phyloP scores from a whole-genome alignment of 2,113 vertebrate genomes.

The Grantiella picta region DNA sequence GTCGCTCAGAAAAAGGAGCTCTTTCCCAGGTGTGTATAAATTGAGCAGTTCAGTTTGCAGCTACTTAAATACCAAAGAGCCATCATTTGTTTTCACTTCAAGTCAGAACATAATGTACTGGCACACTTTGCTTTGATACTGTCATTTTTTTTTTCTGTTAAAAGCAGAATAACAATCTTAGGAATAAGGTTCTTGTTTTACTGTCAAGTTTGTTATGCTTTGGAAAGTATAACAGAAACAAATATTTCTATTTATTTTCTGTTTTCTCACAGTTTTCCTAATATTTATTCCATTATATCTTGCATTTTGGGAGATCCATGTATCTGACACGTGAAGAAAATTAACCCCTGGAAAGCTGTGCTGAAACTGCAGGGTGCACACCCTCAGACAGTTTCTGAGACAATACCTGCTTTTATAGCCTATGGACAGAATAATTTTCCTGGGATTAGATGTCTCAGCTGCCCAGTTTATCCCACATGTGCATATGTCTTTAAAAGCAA shows the following conservation, averaged over 20 bases:
- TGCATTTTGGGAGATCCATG: not conserved
- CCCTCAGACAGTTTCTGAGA: not conserved
- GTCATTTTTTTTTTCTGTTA: not conserved
- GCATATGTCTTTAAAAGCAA: not conserved
- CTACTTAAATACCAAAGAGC: not conserved
- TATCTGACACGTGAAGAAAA: not conserved
- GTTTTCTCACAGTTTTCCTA: not conserved
- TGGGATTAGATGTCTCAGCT: not conserved
- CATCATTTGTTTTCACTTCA: constrained; percentile 3
- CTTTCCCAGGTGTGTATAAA: not conserved
- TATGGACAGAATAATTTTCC: not conserved
- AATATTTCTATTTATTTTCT: not conserved
- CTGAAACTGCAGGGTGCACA: not conserved
- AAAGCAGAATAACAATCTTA: not conserved
- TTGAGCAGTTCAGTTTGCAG: constrained; percentile 4
- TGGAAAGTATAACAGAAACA: not conserved
- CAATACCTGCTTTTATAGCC: not conserved
- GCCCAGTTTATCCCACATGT: not conserved
- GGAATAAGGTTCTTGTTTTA: not conserved
- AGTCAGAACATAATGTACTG: not conserved
- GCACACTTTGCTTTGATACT: not conserved
- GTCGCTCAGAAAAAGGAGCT: not conserved
- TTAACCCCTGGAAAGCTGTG: not conserved
- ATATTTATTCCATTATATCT: not conserved
- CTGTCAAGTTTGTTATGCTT: not conserved